Conservation (phyloP, 2,113 vertebrate species). For the Amblyornis subalaris region DNA sequence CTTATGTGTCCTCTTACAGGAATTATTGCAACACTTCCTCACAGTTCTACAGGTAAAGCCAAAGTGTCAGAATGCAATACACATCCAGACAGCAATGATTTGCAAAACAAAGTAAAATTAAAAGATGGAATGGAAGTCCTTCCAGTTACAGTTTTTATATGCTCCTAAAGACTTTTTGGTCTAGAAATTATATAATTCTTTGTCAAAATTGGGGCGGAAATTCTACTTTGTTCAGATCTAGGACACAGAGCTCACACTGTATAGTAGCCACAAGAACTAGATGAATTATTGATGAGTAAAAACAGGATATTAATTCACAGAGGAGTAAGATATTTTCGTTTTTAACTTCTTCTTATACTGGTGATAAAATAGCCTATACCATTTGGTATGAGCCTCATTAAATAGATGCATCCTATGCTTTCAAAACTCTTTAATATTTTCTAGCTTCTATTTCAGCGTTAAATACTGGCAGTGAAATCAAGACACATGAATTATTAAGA, state of each 20-base stretch:
- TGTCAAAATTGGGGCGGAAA: background rate
- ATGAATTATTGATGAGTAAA: slow-evolving; percentile 39
- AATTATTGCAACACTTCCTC: background rate
- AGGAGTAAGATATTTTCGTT: slow-evolving; percentile 10
- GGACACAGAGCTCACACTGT: slow-evolving; percentile 5
- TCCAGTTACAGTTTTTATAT: background rate
- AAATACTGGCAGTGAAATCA: background rate
- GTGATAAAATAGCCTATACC: background rate
- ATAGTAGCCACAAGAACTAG: slow-evolving; percentile 13
- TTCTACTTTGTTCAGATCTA: slow-evolving; percentile 18
- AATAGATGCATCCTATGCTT: background rate
- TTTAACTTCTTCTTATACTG: background rate
- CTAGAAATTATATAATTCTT: background rate
- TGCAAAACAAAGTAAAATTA: background rate
- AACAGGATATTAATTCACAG: slow-evolving; percentile 3
- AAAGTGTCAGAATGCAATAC: background rate
- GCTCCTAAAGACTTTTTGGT: background rate
- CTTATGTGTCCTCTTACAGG: background rate
- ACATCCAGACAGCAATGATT: background rate
- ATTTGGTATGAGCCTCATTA: background rate
- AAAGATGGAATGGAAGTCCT: background rate
- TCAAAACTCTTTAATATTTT: background rate
- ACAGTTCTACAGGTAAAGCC: background rate
- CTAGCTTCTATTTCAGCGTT: background rate
- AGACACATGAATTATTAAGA: background rate